These are phyloP conservation scores for Cotesia congregata DNA, from an alignment of 2,888 invertebrate genomes.

Conservation along the genomic window DNA sequence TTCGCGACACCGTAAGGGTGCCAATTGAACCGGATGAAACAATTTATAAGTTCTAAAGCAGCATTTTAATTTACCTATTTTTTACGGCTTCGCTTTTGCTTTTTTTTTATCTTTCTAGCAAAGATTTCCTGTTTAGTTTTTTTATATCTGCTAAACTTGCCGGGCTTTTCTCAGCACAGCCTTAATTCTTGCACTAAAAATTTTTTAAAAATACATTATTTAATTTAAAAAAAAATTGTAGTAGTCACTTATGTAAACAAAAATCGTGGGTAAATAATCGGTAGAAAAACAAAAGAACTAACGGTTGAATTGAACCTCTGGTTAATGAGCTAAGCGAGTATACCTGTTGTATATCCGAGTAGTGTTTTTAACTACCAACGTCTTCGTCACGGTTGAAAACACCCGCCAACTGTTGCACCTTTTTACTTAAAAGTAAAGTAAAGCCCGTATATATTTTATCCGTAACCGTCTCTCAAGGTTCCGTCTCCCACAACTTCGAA, in stretches of 20 bases:
- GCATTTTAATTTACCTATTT: slow-evolving; percentile 64
- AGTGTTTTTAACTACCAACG: slow-evolving; percentile 46
- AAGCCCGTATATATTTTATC: not conserved
- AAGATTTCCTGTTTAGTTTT: slow-evolving; percentile 41
- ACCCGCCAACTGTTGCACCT: slow-evolving; percentile 62
- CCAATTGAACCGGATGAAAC: slow-evolving; percentile 67
- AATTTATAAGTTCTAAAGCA: slow-evolving; percentile 65
- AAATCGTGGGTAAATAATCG: not conserved
- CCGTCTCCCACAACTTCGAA: slow-evolving; percentile 30
- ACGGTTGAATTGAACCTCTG: slow-evolving; percentile 28
- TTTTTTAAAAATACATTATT: no score
- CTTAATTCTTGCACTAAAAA: no score
- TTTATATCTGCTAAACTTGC: slow-evolving; percentile 32
- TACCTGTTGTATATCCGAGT: slow-evolving; percentile 51
- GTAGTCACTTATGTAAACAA: not conserved
- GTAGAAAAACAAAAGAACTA: slow-evolving; percentile 25
- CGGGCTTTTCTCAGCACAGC: not conserved
- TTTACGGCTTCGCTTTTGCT: slow-evolving; percentile 57
- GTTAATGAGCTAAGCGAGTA: slow-evolving; percentile 41
- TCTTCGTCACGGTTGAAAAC: slow-evolving; percentile 59
- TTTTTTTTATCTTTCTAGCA: slow-evolving; percentile 42
- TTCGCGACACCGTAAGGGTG: slow-evolving; percentile 51
- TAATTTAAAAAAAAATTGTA: no score
- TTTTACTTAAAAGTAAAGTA: slow-evolving; percentile 35
- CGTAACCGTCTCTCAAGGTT: slow-evolving; percentile 26